Conservation (phyloP, 2,797 vertebrate genomes). For the Darevskia mixta region DNA sequence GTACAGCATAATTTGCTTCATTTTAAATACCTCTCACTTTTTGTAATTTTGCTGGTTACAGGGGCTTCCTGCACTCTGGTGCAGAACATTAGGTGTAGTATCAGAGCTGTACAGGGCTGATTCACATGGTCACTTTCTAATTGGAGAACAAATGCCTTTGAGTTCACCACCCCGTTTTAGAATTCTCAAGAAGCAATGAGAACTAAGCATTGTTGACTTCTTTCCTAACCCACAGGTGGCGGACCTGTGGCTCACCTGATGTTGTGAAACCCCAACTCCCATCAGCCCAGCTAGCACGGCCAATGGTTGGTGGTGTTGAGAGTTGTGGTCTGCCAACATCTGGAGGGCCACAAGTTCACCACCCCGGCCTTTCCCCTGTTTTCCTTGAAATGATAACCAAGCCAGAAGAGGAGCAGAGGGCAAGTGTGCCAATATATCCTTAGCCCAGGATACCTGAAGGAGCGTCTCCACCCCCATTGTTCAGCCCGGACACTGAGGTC, state of each 20-base stretch:
- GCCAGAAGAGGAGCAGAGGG: too few species aligned
- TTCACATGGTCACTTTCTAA: neutral
- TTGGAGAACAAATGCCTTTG: neutral
- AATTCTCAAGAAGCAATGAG: neutral
- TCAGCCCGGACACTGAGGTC: too few species aligned
- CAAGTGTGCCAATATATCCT: neutral
- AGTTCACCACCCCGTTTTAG: neutral
- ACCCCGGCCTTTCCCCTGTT: neutral
- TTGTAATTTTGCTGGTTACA: neutral
- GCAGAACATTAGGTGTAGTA: neutral
- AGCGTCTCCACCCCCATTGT: too few species aligned
- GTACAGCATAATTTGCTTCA: constrained; percentile 7
- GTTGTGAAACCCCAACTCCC: too few species aligned
- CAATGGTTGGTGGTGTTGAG: too few species aligned
- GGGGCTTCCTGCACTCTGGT: neutral
- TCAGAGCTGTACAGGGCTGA: neutral
- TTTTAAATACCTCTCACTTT: neutral
- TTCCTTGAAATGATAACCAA: neutral
- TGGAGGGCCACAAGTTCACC: too few species aligned
- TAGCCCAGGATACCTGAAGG: too few species aligned
- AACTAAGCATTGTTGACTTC: neutral
- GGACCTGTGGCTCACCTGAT: too few species aligned
- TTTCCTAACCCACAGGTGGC: too few species aligned
- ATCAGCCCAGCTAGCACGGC: too few species aligned
- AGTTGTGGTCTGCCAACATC: too few species aligned